A percentile compares a stretch with the other conserved stretches of the same genome.
phyloP scores from a whole-genome alignment of 2,888 invertebrate genomes.

The Cephus pulcher region DNA sequence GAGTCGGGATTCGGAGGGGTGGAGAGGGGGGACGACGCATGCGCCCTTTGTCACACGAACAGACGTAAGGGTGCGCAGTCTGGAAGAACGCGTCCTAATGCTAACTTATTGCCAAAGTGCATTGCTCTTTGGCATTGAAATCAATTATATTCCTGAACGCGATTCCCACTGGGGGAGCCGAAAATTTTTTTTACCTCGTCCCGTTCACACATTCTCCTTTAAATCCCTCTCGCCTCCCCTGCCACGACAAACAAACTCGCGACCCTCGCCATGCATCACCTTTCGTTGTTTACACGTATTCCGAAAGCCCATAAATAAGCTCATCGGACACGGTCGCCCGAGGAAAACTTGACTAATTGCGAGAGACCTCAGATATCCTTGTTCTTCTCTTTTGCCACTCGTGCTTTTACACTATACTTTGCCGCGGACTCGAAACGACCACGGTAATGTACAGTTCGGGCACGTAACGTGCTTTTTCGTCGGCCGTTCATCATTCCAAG shows the following conservation, averaged over 20 bases:
- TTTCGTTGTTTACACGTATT: conserved; percentile 41
- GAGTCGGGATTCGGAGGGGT: conserved; percentile 26
- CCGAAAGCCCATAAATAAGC: conserved; percentile 38
- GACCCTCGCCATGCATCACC: conserved; percentile 31
- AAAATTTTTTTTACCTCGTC: neutral
- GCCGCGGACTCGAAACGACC: neutral
- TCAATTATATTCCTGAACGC: conserved; percentile 30
- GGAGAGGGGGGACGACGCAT: neutral
- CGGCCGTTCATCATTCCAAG: conserved; percentile 38
- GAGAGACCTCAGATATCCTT: conserved; percentile 8
- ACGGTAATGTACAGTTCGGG: neutral
- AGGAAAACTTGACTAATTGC: conserved; percentile 34
- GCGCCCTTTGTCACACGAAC: conserved; percentile 29
- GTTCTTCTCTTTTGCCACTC: conserved; percentile 1
- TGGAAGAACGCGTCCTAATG: conserved; percentile 35
- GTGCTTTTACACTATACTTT: neutral
- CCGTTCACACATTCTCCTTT: neutral
- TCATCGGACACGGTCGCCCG: conserved; percentile 28
- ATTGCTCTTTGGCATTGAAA: conserved; percentile 28
- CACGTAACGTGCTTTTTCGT: conserved; percentile 15
- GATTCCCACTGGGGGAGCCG: neutral
- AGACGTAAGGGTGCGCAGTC: conserved; percentile 31
- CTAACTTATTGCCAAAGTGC: conserved; percentile 30
- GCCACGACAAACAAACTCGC: conserved; percentile 21
- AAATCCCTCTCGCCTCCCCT: neutral